These are phyloP conservation scores for Thunnus maccoyii DNA, from an alignment of 2,113 vertebrate species.

Conservation along the genomic window DNA sequence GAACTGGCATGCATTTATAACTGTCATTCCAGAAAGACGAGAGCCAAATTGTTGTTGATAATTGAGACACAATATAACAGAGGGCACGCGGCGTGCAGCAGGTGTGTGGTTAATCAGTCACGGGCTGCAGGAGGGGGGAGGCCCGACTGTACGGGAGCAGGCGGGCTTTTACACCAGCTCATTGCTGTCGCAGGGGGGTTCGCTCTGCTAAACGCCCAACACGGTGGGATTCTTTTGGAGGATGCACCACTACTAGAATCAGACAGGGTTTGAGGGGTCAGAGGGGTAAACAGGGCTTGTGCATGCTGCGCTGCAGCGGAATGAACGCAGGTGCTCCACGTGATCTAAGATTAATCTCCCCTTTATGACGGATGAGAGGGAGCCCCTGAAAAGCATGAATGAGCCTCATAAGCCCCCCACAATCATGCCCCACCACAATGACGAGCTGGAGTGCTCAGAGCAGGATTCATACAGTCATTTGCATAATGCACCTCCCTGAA, in stretches of 20 bases:
- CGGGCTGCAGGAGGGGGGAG: constrained; percentile 31
- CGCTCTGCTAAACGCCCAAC: constrained; percentile 25
- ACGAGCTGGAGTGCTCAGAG: constrained; percentile 59
- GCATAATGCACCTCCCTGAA: constrained; percentile 60
- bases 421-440: constrained; percentile 73
- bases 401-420: constrained; percentile 68
- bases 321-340: constrained; percentile 81
- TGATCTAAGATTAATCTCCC: constrained; percentile 81
- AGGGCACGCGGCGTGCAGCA: constrained; percentile 79
- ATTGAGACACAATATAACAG: constrained; percentile 78
- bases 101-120: constrained; percentile 85
- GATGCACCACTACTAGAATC: constrained; percentile 65
- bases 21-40: constrained; percentile 69
- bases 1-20: constrained; percentile 76
- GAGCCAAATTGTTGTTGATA: constrained; percentile 80
- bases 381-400: constrained; percentile 76
- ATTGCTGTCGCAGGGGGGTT: constrained; percentile 24
- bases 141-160: constrained; percentile 51
- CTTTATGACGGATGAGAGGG: constrained; percentile 77
- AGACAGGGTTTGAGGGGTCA: constrained; percentile 60
- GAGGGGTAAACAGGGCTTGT: constrained; percentile 65
- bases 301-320: constrained; percentile 71
- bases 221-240: constrained; percentile 68
- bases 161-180: constrained; percentile 55
- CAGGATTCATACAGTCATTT: constrained; percentile 62